Percentiles rank a stretch among this genome's conserved stretches.
These are phyloP conservation scores for Chrysomallon squamiferum DNA, from an alignment of 1,140 invertebrate genomes.

Conservation along the genomic window DNA sequence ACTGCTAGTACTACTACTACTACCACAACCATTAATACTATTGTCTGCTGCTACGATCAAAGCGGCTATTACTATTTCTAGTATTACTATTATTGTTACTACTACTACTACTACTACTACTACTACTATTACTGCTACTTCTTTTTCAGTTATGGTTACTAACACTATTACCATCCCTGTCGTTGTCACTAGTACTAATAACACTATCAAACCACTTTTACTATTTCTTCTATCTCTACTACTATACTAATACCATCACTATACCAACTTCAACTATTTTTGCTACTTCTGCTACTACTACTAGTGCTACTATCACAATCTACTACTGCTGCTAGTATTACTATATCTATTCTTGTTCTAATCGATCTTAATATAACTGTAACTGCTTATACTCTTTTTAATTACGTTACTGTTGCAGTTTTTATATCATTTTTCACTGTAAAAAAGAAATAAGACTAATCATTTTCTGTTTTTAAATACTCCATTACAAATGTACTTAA, in stretches of 20 bases:
- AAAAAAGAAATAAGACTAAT: too few relatives aligned
- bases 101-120: slow-evolving; percentile 1
- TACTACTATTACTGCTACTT: not conserved
- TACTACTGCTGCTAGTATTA: too few relatives aligned
- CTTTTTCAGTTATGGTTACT: not conserved
- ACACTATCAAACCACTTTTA: not conserved
- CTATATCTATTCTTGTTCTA: too few relatives aligned
- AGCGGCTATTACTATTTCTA: not conserved
- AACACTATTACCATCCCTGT: not conserved
- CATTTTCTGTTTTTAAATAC: too few relatives aligned
- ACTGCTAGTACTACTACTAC: too few relatives aligned
- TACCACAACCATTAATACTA: not conserved
- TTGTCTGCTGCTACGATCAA: not conserved
- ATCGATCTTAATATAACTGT: too few relatives aligned
- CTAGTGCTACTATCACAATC: too few relatives aligned
- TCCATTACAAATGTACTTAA: too few relatives aligned
- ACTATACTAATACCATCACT: not conserved
- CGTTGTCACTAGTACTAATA: not conserved
- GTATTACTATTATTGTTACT: not conserved
- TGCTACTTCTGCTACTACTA: too few relatives aligned
- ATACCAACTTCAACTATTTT: not conserved
- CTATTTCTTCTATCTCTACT: not conserved
- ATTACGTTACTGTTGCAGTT: not conserved
- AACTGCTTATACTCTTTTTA: not conserved
- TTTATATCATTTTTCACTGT: too few relatives aligned